Evolutionary conservation across 2,113 vertebrate species (phyloP).

Genomic region (Paratilapia polleni): DNA sequence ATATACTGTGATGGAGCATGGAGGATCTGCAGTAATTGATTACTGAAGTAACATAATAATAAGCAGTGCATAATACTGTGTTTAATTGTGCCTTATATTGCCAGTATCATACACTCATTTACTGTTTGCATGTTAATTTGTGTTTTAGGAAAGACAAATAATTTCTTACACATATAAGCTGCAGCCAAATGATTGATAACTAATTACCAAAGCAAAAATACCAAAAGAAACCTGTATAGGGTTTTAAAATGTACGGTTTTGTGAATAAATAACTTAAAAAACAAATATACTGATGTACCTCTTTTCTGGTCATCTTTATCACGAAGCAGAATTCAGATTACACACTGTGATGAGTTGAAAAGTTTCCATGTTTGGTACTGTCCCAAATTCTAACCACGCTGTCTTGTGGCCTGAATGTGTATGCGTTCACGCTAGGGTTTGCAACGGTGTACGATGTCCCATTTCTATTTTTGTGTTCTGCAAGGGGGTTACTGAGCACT

Average conservation of each 20-base stretch:
- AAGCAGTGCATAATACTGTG: neutral
- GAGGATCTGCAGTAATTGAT: neutral
- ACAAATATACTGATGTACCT: neutral
- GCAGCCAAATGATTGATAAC: constrained; percentile 2
- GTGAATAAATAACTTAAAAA: constrained; percentile 49
- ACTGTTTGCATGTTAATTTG: constrained; percentile 42
- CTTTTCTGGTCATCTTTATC: neutral
- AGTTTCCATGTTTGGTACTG: neutral
- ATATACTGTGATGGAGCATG: constrained; percentile 6
- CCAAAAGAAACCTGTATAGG: constrained; percentile 36
- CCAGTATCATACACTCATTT: constrained; percentile 12
- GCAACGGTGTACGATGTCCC: neutral
- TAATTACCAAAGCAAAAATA: constrained; percentile 31
- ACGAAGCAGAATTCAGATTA: neutral
- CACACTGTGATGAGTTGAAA: neutral
- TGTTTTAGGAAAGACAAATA: neutral
- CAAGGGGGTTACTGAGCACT: neutral
- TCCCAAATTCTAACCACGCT: neutral
- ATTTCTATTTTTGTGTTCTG: constrained; percentile 9
- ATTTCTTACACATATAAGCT: neutral
- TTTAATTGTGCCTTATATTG: constrained; percentile 46
- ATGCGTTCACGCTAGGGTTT: neutral
- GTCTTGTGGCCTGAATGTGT: neutral
- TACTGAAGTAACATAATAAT: neutral
- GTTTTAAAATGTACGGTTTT: constrained; percentile 37